A percentile compares a stretch with the other conserved stretches of the same genome.
Conservation (phyloP, 2,888 invertebrate species). For the Brachyptera putata region DNA sequence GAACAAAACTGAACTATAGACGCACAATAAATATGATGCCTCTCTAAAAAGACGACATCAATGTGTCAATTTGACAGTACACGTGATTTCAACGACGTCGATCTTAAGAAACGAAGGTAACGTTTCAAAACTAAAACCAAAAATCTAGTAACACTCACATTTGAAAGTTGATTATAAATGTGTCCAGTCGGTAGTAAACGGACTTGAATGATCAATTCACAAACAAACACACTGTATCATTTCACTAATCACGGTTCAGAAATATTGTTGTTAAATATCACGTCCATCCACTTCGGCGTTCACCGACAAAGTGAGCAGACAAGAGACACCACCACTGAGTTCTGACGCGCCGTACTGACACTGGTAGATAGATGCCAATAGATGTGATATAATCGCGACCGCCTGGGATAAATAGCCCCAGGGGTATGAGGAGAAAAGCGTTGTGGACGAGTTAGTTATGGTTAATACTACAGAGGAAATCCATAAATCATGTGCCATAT, state of each 20-base stretch:
- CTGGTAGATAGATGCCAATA: conserved; percentile 2
- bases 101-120: too few species aligned
- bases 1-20: too few species aligned
- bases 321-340: neutral
- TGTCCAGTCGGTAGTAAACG: neutral
- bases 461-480: neutral
- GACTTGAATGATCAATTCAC: conserved; percentile 5
- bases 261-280: neutral
- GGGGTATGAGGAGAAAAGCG: conserved; percentile 12
- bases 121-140: too few species aligned
- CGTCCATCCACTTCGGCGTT: neutral
- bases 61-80: neutral
- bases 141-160: conserved; percentile 9
- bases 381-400: neutral
- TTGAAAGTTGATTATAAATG: neutral
- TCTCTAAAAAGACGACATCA: neutral
- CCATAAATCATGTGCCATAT: conserved; percentile 14
- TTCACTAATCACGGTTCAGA: neutral
- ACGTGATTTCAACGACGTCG: too few species aligned
- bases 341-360: neutral
- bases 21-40: too few species aligned
- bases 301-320: conserved; percentile 23
- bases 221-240: too few species aligned
- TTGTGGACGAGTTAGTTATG: neutral
- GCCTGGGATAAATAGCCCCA: conserved; percentile 7